Evolutionary conservation across 2,888 invertebrate genomes (phyloP), one percentile per base, ranked within the genome.

Genomic region (Hyposoter didymator): DNA sequence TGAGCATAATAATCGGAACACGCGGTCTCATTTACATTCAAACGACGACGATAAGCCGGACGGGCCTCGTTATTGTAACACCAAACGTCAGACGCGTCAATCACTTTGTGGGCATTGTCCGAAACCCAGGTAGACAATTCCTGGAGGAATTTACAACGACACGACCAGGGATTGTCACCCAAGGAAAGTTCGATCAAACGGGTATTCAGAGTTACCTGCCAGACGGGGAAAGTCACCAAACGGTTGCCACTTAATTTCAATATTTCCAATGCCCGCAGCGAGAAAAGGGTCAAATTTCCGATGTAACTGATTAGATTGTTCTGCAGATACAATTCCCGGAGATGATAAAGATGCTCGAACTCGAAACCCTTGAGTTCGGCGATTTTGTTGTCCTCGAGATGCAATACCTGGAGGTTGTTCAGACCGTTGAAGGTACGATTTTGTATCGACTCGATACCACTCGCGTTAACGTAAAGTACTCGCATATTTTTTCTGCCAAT

Each of bases 371-470:
- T 96, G 79, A 98, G 94, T 90, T 97, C 96, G 90, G 95, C 96
- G 55, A 98, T 95, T 89, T 96, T 96, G 94, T 98, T 98, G 94
- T 97, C 97, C 90, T 98, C 98, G 88, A 98, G 95, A 94, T 98
- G 98, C 28, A 98, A 95, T 62, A 96, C 96, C 92, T 97, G 96
- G 81, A 98, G 95, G 89, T 97, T 96, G 90, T 96, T 96, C 84
- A 98, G 94, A 39, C 98, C 98, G 91, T 97, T 96, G 94, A 98
- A 98, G n/a, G 98, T 98, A 90, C 97, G 96, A 93, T 98, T 98
- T 94, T 97, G 97, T 90, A 98, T 97, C 74, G 96, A 96, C 92
- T 97, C 97, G 88, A 98, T 96, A 82, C 96, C 96, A 91, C 98
- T 98, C 88, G 96, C 96, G 94, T 98, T 98, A 85, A 98, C 96